A percentile compares a stretch with the other conserved stretches of the same genome.
Conservation (phyloP, 2,888 invertebrate genomes). For the Platynereis dumerilii region DNA sequence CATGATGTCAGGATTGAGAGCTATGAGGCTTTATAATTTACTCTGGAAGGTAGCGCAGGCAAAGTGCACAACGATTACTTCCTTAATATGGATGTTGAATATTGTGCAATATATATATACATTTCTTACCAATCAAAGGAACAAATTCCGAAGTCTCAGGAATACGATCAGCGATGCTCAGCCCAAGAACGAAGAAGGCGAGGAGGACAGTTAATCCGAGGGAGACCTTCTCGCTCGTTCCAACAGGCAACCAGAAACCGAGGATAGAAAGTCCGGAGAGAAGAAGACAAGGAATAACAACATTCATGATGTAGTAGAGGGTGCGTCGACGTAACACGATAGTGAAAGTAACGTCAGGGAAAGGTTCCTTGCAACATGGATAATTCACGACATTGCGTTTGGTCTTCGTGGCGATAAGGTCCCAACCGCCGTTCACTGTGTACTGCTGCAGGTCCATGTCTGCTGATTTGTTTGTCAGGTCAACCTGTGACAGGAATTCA, state of each 20-base stretch:
- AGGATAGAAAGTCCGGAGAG: conserved; percentile 70
- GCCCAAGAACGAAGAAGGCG: conserved; percentile 69
- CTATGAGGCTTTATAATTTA: too few species aligned
- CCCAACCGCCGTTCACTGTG: conserved; percentile 59
- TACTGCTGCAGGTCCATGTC: conserved; percentile 55
- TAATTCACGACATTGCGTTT: conserved; percentile 53
- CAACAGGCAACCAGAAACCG: conserved; percentile 67
- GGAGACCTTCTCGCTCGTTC: conserved; percentile 68
- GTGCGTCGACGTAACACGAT: conserved; percentile 66
- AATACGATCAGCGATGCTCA: conserved; percentile 69
- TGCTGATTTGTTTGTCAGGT: conserved; percentile 46
- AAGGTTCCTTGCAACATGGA: conserved; percentile 57
- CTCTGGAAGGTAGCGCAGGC: too few species aligned
- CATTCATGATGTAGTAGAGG: conserved; percentile 66
- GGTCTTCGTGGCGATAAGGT: conserved; percentile 48
- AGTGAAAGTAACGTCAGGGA: conserved; percentile 64
- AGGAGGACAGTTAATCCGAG: conserved; percentile 69
- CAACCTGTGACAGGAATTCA: conserved; percentile 36
- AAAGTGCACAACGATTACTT: too few species aligned
- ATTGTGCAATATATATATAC: too few species aligned
- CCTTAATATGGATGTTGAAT: too few species aligned
- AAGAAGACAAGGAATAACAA: conserved; percentile 69
- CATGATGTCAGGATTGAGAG: too few species aligned
- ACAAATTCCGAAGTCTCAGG: conserved; percentile 69
- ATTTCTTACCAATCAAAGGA: conserved; percentile 66